Conservation (phyloP, 2,797 vertebrate genomes). For the Manis pentadactyla region DNA sequence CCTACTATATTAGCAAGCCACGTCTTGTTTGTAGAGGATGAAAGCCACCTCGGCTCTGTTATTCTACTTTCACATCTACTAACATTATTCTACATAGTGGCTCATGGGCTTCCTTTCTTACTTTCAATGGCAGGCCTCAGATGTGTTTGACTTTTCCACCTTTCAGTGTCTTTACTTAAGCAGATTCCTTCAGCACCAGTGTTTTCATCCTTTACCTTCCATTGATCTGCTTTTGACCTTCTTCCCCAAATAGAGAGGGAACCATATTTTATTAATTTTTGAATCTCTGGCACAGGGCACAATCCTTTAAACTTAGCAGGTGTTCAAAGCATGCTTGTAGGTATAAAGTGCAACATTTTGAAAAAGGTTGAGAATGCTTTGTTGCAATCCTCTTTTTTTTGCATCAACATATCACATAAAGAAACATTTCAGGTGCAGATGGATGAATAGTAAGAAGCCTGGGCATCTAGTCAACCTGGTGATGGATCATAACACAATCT, state of each 20-base stretch:
- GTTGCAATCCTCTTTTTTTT: neutral
- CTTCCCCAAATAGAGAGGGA: neutral
- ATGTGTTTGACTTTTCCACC: neutral
- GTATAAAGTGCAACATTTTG: neutral
- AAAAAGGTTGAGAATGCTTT: neutral
- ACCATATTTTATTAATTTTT: neutral
- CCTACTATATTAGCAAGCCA: neutral
- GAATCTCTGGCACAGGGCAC: neutral
- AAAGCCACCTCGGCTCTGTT: neutral
- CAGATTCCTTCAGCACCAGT: neutral
- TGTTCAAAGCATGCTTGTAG: neutral
- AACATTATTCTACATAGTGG: neutral
- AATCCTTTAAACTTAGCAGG: neutral
- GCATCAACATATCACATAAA: neutral
- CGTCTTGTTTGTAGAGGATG: neutral
- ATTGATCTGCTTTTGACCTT: neutral
- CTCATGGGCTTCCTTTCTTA: neutral
- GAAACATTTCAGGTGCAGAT: neutral
- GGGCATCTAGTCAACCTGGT: conserved; percentile 14
- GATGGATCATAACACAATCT: conserved; percentile 33
- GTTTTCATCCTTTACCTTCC: neutral
- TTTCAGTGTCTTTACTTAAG: neutral
- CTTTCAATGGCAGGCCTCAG: neutral
- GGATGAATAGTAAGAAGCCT: neutral
- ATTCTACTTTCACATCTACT: neutral